Base-by-base conservation (phyloP, 1,140 invertebrate genomes). In the Drosophila bocqueti region DNA sequence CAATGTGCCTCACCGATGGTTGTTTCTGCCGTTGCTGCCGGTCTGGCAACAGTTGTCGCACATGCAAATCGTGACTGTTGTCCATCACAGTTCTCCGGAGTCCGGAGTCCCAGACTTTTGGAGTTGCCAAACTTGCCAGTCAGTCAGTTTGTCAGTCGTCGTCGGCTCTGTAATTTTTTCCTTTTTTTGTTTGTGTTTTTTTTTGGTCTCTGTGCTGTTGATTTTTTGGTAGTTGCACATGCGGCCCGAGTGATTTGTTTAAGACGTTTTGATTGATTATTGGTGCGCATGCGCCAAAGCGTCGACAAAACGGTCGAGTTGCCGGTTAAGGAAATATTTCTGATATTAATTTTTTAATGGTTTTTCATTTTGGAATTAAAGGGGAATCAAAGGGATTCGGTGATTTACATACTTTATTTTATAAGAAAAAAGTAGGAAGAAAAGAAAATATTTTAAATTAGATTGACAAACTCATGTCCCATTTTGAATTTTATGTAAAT, bases 261-360 rank as follows among this genome's bases (percentile, higher is more conserved):
- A 76, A 85, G 90, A 91, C 89, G 87, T 89, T 91, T 91, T 91
- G 89, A 91, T 91, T 91, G 90, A 91, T 91, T 91, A 83, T 81
- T 90, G 82, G 60, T 63, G 71, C 68, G 72, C 83, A 79, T 86
- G 79, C 63, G 83, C 61, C 78, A 79, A 76, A 83, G 79, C 73
- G 84, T 72, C 74, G 65, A 89, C 77, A 78, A 83, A 87, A 74
- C 63, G 62, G 79, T 61, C 49, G 24, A 68, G 21, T 21, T 13
- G 4, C 16, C 4, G 45, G 24, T 3, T 38, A 34, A n/a, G 46
- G 10, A 16, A 55, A 38, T 71, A 40, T 29, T 66, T 13, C 2
- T 13, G 26, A 46, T 63, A 45, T 36, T 34, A 26, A 36, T 1
- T 24, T 43, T 34, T 42, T n/a, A 58, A 58, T 42, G 15, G 54